Evolutionary conservation across 2,888 invertebrate species (phyloP).

Genomic region (Xestia rhomboidea): DNA sequence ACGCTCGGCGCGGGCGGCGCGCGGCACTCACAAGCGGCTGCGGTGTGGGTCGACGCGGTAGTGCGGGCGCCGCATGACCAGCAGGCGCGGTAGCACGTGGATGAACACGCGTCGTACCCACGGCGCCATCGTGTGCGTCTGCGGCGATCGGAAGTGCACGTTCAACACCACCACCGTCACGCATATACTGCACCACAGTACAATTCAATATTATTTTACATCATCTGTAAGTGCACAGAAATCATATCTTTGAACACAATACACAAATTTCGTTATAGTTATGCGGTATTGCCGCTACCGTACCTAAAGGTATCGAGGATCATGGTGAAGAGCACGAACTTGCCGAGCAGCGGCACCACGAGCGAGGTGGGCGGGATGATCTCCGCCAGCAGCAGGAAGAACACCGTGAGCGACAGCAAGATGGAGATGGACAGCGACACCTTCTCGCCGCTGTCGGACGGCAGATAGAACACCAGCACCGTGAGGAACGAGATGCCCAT

Average conservation of each 20-base stretch:
- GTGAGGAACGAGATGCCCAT: conserved; percentile 99
- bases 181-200: conserved; percentile 93
- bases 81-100: conserved; percentile 97
- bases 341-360: conserved; percentile 97
- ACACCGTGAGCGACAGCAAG: conserved; percentile 98
- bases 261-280: neutral
- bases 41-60: conserved; percentile 92
- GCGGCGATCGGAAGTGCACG: conserved; percentile 99
- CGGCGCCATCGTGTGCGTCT: conserved; percentile 99
- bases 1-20: neutral
- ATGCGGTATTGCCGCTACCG: neutral
- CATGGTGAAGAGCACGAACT: conserved; percentile 99
- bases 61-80: conserved; percentile 97
- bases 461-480: conserved; percentile 98
- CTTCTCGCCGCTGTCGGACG: conserved; percentile 99
- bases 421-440: conserved; percentile 99
- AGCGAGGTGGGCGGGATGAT: conserved; percentile 95
- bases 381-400: conserved; percentile 95
- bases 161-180: conserved; percentile 98
- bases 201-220: conserved; percentile 11
- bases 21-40: conserved; percentile 85
- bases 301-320: conserved; percentile 98
- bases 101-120: conserved; percentile 99
- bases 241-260: neutral
- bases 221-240: neutral